Percentiles rank a stretch among this genome's conserved stretches.
Evolutionary conservation across 2,113 vertebrate species (phyloP).

Genomic region (Pomatostomus ruficeps): DNA sequence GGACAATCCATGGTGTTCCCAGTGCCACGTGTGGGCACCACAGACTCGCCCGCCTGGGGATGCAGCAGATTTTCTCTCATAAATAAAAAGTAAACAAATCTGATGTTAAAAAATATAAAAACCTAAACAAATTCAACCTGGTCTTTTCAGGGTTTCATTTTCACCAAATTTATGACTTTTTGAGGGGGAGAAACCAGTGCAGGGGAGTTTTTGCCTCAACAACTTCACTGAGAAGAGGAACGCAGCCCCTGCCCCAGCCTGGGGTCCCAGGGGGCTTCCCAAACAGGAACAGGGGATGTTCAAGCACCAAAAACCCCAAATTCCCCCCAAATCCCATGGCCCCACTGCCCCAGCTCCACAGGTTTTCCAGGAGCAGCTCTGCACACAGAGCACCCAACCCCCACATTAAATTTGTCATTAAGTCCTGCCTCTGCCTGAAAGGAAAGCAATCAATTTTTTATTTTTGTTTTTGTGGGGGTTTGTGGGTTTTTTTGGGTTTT

Average conservation of each 20-base stretch:
- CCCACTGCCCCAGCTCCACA: fast-evolving
- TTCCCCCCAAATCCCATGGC: too few relatives aligned
- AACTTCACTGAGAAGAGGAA: fast-evolving
- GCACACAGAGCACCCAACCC: not conserved
- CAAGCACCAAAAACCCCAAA: not conserved
- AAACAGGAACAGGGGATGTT: not conserved
- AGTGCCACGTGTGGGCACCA: not conserved
- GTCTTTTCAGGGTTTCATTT: not conserved
- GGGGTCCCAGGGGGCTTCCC: not conserved
- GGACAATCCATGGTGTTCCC: not conserved
- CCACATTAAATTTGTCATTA: not conserved
- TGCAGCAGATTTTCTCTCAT: not conserved
- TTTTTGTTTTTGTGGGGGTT: too few relatives aligned
- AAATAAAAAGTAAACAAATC: not conserved
- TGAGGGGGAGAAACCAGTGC: not conserved
- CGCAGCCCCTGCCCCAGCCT: fast-evolving
- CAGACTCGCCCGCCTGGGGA: not conserved
- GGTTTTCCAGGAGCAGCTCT: not conserved
- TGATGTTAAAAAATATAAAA: not conserved
- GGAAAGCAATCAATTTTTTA: fast-evolving
- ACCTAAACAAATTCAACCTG: fast-evolving
- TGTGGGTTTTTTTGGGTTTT: too few relatives aligned
- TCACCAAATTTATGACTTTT: not conserved
- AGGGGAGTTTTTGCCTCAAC: not conserved
- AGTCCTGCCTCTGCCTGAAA: not conserved